Base-by-base conservation (phyloP, 2,113 vertebrate genomes). In the Macquaria ambigua region DNA sequence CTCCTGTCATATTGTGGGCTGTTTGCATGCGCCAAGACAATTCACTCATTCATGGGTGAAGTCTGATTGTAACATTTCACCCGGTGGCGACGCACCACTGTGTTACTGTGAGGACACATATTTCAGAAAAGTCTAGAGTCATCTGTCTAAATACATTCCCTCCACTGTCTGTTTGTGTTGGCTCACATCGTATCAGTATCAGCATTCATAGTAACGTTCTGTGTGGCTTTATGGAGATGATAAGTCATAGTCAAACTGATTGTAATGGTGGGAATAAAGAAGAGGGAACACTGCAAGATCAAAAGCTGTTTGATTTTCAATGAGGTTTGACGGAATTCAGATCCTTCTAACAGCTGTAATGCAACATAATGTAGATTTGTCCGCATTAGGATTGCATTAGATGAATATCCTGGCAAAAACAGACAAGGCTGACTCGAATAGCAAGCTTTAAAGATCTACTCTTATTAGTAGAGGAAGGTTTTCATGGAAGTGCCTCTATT, bases 181-280 rank as follows among this genome's bases (percentile, higher is more conserved):
- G 64, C 64, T 70, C 55, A 59, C 53, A 79, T 61, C 28, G 70
- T 34, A 34, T 34, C 34, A 50, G 55, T 52, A 70, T 50, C 53
- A n/a, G 41, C 55, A 61, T 34, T 70, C 77, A 61, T 31, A 48
- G 43, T 50, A 50, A 48, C 20, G 41, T 79, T 61, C 23, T 25
- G 43, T 37, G 58, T 61, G 28, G 53, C 28, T 79, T 69, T 79
- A 79, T 79, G 28, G 77, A 68, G 25, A 68, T 46, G 52, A 61
- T 79, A 50, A 61, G 66, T 61, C 77, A 79, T 50, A 59, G 66
- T 79, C 77, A 79, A 50, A 79, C 66, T 69, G 53, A 79, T n/a
- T 48, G 41, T 79, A 46, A 79, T 59, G 25, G 28, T 69, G 20
- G 39, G 34, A 48, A 69, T 59, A 59, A 78, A 68, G 63, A 68